These are phyloP conservation scores for Bergia sp. DNA, from an alignment of 92 coral and sea anemone species.

Conservation along the genomic window DNA sequence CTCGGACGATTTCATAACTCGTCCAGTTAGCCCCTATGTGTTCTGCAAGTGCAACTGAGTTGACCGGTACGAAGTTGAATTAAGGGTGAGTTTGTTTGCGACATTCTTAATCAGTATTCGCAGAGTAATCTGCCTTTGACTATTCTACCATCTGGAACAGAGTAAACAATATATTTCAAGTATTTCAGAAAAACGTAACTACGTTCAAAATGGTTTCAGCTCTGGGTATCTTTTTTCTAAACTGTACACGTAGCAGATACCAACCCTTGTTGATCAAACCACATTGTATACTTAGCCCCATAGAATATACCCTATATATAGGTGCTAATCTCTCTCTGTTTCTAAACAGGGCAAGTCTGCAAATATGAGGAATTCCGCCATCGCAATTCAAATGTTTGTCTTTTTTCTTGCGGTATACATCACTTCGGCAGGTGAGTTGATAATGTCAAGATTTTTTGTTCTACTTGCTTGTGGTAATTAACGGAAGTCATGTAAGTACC, in stretches of 20 bases:
- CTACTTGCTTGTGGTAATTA: background rate
- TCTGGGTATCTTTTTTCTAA: background rate
- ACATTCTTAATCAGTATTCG: background rate
- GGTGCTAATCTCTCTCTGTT: background rate
- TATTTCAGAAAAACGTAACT: background rate
- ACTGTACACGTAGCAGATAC: no score
- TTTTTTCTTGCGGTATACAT: background rate
- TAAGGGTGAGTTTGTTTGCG: background rate
- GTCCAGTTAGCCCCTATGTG: background rate
- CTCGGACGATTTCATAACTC: background rate
- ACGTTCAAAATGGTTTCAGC: background rate
- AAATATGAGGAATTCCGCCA: background rate
- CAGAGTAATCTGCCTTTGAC: no score
- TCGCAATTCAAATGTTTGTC: background rate
- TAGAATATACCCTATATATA: background rate
- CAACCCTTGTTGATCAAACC: no score
- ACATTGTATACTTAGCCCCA: background rate
- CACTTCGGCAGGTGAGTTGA: background rate
- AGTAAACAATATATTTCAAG: background rate
- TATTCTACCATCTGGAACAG: background rate
- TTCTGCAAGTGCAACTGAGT: background rate
- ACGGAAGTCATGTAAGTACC: background rate
- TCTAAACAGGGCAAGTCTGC: background rate
- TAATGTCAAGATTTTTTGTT: background rate
- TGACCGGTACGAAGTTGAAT: background rate